A percentile compares a stretch with the other conserved stretches of the same genome.
These are phyloP conservation scores for Apus apus DNA, from an alignment of 2,113 vertebrate genomes.

Conservation along the genomic window DNA sequence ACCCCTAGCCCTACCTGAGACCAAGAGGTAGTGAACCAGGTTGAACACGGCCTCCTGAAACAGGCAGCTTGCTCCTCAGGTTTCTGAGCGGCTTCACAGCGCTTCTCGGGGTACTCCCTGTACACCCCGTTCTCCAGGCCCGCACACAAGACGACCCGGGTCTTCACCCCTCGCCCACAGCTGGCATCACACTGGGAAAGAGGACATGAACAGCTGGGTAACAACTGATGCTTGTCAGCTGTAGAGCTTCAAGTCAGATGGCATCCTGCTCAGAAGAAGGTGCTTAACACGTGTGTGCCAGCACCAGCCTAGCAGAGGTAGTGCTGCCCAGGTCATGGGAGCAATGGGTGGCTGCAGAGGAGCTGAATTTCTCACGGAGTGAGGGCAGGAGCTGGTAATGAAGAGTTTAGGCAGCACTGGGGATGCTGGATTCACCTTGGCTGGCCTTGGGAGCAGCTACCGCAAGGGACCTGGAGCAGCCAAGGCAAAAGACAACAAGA, in stretches of 20 bases:
- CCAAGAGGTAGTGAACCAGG: constrained; percentile 88
- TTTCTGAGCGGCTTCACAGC: constrained; percentile 64
- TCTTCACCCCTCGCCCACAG: constrained; percentile 80
- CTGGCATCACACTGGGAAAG: constrained; percentile 78
- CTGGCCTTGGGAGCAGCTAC: neutral
- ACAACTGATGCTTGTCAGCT: fast-evolving
- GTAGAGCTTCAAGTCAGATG: neutral
- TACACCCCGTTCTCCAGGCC: constrained; percentile 81
- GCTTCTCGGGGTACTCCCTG: constrained; percentile 77
- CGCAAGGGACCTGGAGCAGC: neutral
- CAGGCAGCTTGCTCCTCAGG: constrained; percentile 77
- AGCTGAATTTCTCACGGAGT: neutral
- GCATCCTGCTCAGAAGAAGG: neutral
- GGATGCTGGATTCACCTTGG: neutral
- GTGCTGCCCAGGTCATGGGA: neutral
- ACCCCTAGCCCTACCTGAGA: constrained; percentile 79
- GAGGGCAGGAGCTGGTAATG: neutral
- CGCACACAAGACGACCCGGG: constrained; percentile 77
- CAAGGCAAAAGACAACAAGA: neutral
- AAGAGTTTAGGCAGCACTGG: neutral
- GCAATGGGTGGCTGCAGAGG: neutral
- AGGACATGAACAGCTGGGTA: neutral
- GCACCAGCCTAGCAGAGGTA: neutral
- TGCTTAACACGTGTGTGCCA: neutral
- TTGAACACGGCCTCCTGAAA: constrained; percentile 84